A percentile compares a stretch with the other conserved stretches of the same genome.
These are phyloP conservation scores for Otolemur crassicaudatus DNA, from an alignment of 2,797 vertebrate genomes.

Conservation along the genomic window DNA sequence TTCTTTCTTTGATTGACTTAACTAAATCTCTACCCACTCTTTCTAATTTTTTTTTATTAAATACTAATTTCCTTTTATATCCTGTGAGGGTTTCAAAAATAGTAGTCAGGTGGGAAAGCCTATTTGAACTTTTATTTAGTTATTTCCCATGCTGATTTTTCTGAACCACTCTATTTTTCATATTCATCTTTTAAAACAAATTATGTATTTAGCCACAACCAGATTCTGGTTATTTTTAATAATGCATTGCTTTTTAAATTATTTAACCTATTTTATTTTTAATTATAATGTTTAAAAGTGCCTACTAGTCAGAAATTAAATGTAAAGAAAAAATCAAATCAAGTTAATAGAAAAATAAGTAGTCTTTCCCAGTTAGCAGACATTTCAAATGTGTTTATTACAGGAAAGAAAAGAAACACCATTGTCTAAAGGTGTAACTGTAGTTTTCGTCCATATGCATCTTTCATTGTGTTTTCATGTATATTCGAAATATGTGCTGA, in stretches of 20 bases:
- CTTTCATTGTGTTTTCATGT: not conserved
- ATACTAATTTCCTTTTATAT: constrained; percentile 65
- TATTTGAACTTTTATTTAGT: constrained; percentile 31
- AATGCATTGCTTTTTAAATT: constrained; percentile 51
- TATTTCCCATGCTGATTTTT: constrained; percentile 68
- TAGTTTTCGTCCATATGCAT: not conserved
- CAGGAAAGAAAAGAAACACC: not conserved
- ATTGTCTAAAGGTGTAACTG: not conserved
- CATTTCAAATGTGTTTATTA: constrained; percentile 35
- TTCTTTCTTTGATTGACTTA: constrained; percentile 58
- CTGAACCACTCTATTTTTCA: constrained; percentile 46
- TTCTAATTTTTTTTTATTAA: constrained; percentile 66
- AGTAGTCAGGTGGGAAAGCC: constrained; percentile 55
- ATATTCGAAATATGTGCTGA: not conserved
- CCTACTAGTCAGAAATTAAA: constrained; percentile 63
- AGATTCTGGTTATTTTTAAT: constrained; percentile 63
- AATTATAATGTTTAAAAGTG: constrained; percentile 62
- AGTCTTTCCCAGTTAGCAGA: constrained; percentile 2
- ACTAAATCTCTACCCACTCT: constrained; percentile 55
- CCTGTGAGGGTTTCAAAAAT: constrained; percentile 60
- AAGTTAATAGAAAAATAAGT: constrained; percentile 55
- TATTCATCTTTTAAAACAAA: constrained; percentile 66
- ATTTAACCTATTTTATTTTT: constrained; percentile 56
- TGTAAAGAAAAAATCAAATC: constrained; percentile 47
- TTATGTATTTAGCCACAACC: constrained; percentile 56